Evolutionary conservation across 2,113 vertebrate genomes (phyloP), one percentile per base, ranked within the genome.

Genomic region (Neotragus pygmaeus): DNA sequence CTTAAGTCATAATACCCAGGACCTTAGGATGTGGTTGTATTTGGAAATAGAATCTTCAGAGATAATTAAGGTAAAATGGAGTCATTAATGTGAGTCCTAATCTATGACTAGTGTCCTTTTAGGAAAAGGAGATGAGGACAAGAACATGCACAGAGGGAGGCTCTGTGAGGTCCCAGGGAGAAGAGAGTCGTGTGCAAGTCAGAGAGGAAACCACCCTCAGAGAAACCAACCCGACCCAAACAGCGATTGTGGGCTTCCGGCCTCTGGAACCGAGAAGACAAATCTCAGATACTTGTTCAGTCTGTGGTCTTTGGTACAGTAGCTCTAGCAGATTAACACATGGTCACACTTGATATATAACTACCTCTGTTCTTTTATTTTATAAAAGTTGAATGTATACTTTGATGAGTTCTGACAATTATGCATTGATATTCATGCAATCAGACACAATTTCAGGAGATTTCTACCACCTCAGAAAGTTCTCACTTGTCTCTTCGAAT

Each of bases 161-260:
- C 6, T 2, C 1, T 0, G 2, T 43, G 78, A 47, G 39, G 55
- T n/a, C 47, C 3, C 30, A 11, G 47, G 33, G 43, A 7, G 23
- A 28, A 28, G 28, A 6, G 1, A 1, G 43, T 4, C 2, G 0
- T 4, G 28, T n/a, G 16, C 13, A 11, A n/a, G 14, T 15, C 0
- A 0, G 33, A 53, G 14, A 60, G 13, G 25, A 30, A 5, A 53
- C 49, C 33, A 33, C 3, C 14, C 23, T 25, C 45, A 10, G 53
- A 28, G 43, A 30, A 4, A 80, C 28, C 28, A 6, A 11, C 25
- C 45, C 1, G 2, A 11, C 1, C 2, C 19, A 23, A 21, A 5
- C 13, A 30, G 21, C 0, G 36, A 11, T 1, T 15, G 30, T 16
- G 64, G 78, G 15, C 5, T 5, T 28, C 5, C 0, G 3, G 39